Evolutionary conservation across 1,140 invertebrate genomes (phyloP).

Genomic region (Cephus cinctus): DNA sequence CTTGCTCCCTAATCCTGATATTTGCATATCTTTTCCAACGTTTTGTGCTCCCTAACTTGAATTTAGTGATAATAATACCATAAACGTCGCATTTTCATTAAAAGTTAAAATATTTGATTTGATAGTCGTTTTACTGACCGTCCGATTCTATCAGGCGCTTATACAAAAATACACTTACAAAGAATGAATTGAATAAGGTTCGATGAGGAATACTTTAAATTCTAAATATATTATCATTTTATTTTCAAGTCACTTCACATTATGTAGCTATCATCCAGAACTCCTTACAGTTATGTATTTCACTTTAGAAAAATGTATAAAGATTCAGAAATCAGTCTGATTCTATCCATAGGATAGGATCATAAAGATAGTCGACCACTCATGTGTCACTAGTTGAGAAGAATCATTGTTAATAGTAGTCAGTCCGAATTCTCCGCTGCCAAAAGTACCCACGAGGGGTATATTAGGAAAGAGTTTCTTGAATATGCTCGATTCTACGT

Average conservation of each 20-base stretch:
- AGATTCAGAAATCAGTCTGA: not conserved
- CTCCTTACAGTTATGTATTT: not conserved
- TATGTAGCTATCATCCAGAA: not conserved
- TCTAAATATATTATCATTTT: not conserved
- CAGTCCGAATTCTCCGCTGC: conserved; percentile 62
- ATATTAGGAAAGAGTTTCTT: conserved; percentile 60
- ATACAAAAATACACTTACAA: conserved; percentile 1
- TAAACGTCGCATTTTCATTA: too few species aligned
- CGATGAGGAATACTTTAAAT: not conserved
- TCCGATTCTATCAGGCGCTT: too few species aligned
- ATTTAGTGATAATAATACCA: too few species aligned
- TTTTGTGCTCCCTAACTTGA: too few species aligned
- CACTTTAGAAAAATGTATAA: not conserved
- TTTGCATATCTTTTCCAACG: not conserved
- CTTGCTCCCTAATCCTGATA: conserved; percentile 13
- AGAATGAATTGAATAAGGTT: conserved; percentile 3
- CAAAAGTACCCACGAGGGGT: conserved; percentile 62
- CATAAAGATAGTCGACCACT: conserved; percentile 40
- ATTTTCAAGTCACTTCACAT: not conserved
- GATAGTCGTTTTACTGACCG: too few species aligned
- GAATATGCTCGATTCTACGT: conserved; percentile 62
- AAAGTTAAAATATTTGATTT: too few species aligned
- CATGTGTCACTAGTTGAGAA: not conserved
- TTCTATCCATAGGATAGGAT: conserved; percentile 44
- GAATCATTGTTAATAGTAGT: conserved; percentile 32